A percentile compares a stretch with the other conserved stretches of the same genome.
Conservation (phyloP, 2,888 invertebrate genomes). For the Myopa tessellatipennis region DNA sequence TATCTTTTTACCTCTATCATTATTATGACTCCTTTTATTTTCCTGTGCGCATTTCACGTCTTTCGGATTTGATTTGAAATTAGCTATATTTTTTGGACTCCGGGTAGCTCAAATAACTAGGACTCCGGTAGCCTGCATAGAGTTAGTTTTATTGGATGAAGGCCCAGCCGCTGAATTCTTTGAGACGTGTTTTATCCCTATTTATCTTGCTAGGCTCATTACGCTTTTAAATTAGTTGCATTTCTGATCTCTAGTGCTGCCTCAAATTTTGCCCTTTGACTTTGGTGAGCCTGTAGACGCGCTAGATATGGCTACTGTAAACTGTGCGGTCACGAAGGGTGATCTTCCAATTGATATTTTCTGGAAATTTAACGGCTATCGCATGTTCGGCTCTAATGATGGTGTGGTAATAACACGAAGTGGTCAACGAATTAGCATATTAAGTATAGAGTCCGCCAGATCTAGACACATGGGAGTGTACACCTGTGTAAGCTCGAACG, state of each 20-base stretch:
- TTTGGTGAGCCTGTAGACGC: slow-evolving; percentile 74
- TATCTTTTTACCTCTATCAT: neutral
- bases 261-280: slow-evolving; percentile 72
- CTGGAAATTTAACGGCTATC: slow-evolving; percentile 75
- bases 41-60: neutral
- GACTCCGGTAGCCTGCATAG: too few relatives aligned
- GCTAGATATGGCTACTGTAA: slow-evolving; percentile 71
- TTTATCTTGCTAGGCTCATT: too few relatives aligned
- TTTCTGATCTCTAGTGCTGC: slow-evolving; percentile 67
- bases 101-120: too few relatives aligned
- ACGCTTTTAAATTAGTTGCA: neutral
- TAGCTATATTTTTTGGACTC: too few relatives aligned
- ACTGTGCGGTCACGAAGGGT: slow-evolving; percentile 72
- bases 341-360: slow-evolving; percentile 74
- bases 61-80: too few relatives aligned
- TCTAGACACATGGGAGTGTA: slow-evolving; percentile 73
- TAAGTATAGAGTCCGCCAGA: slow-evolving; percentile 72
- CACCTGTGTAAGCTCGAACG: slow-evolving; percentile 73
- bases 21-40: neutral
- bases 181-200: too few relatives aligned
- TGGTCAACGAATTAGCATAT: slow-evolving; percentile 68
- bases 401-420: slow-evolving; percentile 56
- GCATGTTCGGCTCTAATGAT: slow-evolving; percentile 57
- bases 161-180: too few relatives aligned
- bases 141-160: too few relatives aligned